These are phyloP conservation scores for Myoxocephalus aenaeus DNA, from an alignment of 2,797 vertebrate genomes.

Conservation along the genomic window DNA sequence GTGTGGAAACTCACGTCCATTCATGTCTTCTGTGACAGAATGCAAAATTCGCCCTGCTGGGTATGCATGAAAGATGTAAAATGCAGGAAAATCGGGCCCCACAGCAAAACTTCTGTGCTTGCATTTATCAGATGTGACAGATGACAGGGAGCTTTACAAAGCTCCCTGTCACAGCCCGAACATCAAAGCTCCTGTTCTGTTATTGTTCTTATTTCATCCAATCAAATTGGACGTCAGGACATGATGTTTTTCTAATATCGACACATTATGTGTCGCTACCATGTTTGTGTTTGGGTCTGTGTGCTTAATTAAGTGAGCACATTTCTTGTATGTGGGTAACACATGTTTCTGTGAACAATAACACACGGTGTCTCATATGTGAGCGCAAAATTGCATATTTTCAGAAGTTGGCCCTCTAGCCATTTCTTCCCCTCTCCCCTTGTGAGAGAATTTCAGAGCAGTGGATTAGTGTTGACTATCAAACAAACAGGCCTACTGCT, in stretches of 20 bases:
- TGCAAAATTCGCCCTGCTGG: constrained; percentile 19
- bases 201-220: constrained; percentile 48
- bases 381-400: constrained; percentile 61
- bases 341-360: constrained; percentile 28
- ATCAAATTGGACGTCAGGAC: constrained; percentile 8
- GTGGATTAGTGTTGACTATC: constrained; percentile 77
- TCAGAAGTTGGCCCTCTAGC: constrained; percentile 47
- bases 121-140: constrained; percentile 57
- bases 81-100: constrained; percentile 25
- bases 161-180: constrained; percentile 34
- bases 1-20: constrained; percentile 9
- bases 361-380: constrained; percentile 31
- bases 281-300: constrained; percentile 15
- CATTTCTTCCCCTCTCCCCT: constrained; percentile 32
- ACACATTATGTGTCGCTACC: background rate
- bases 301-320: constrained; percentile 3
- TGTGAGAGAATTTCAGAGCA: constrained; percentile 56
- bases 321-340: constrained; percentile 2
- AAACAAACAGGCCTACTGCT: constrained; percentile 65
- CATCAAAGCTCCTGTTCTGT: constrained; percentile 47
- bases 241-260: constrained; percentile 1
- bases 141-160: constrained; percentile 50
- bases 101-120: constrained; percentile 22
- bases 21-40: constrained; percentile 28
- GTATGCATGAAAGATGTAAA: constrained; percentile 40